Evolutionary conservation across 1,140 invertebrate species (phyloP).

Genomic region (Brachionus angularis): DNA sequence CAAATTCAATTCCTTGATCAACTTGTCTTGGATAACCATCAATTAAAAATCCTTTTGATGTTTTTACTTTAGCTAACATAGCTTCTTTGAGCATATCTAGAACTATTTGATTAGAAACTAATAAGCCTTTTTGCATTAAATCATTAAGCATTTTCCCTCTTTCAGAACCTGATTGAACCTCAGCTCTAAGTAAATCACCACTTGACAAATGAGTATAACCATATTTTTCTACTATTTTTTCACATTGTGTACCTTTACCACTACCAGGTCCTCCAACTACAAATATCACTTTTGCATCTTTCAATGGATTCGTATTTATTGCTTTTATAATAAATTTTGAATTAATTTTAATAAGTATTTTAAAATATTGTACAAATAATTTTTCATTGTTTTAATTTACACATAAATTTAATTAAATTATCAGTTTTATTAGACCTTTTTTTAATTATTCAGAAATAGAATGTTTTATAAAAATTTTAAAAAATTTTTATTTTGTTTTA

Average conservation of each 20-base stretch:
- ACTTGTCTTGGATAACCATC: constrained; percentile 83
- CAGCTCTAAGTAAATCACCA: constrained; percentile 79
- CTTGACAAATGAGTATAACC: constrained; percentile 73
- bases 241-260: constrained; percentile 79
- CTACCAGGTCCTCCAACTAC: constrained; percentile 43
- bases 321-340: too few relatives aligned
- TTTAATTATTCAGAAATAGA: too few relatives aligned
- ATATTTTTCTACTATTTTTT: constrained; percentile 78
- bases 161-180: constrained; percentile 79
- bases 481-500: too few relatives aligned
- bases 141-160: constrained; percentile 69
- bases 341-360: too few relatives aligned
- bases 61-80: constrained; percentile 51
- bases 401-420: too few relatives aligned
- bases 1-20: constrained; percentile 75
- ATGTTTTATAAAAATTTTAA: too few relatives aligned
- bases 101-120: constrained; percentile 66
- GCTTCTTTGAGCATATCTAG: constrained; percentile 53
- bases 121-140: constrained; percentile 80
- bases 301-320: not conserved
- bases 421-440: too few relatives aligned
- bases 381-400: too few relatives aligned
- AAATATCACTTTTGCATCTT: constrained; percentile 9
- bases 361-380: too few relatives aligned
- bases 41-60: constrained; percentile 69